phyloP scores from a whole-genome alignment of 1,140 invertebrate species.

The Lordiphosa clarofinis region DNA sequence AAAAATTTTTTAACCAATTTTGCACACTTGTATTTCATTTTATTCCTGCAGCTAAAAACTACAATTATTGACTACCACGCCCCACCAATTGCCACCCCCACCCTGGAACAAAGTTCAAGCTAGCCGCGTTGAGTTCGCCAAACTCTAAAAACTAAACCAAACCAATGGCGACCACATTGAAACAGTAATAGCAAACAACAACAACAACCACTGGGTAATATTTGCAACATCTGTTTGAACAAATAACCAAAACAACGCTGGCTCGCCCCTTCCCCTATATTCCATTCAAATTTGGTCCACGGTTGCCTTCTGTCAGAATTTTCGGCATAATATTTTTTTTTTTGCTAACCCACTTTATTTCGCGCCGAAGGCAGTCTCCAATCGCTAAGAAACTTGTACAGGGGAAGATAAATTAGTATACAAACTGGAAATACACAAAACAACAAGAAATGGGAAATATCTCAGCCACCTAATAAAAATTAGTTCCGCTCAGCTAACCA shows the following conservation, averaged over 20 bases:
- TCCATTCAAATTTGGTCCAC: background rate
- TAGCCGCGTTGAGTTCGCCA: slow-evolving; percentile 6
- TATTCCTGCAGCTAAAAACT: slow-evolving; percentile 9
- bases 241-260: slow-evolving; percentile 61
- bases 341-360: no score
- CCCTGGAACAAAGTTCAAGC: slow-evolving; percentile 7
- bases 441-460: no score
- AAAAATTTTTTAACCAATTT: background rate
- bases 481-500: no score
- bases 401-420: no score
- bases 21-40: background rate
- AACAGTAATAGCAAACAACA: slow-evolving; percentile 36
- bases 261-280: background rate
- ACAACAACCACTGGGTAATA: slow-evolving; percentile 27
- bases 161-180: slow-evolving; percentile 46
- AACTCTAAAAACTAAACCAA: slow-evolving; percentile 34
- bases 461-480: no score
- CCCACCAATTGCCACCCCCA: slow-evolving; percentile 16
- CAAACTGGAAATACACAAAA: no score
- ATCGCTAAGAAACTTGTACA: no score
- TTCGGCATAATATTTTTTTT: background rate
- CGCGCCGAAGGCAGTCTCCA: no score
- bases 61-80: slow-evolving; percentile 23
- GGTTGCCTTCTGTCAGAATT: slow-evolving; percentile 5
- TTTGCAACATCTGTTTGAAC: slow-evolving; percentile 63